Conservation (phyloP, 1,140 invertebrate species). For the Drosophila fuyamai region DNA sequence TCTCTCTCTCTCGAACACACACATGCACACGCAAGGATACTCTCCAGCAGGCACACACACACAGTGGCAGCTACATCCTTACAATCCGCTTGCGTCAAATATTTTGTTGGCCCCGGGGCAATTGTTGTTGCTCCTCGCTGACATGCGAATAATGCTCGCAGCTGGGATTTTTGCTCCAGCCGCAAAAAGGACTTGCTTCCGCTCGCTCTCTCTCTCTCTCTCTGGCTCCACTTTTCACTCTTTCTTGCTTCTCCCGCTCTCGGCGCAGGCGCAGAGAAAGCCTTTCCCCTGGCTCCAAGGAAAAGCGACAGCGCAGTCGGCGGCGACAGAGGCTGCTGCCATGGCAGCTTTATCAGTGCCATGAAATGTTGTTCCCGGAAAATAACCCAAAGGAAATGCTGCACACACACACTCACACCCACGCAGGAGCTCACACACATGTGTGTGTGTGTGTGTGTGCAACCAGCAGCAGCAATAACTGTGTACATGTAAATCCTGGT, state of each 20-base stretch:
- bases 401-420: conserved; percentile 48
- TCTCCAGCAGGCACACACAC: conserved; percentile 23
- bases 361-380: conserved; percentile 83
- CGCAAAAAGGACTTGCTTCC: conserved; percentile 16
- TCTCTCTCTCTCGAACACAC: conserved; percentile 40
- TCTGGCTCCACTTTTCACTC: neutral
- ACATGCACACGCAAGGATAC: neutral
- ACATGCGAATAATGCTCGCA: conserved; percentile 56
- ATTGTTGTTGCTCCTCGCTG: conserved; percentile 60
- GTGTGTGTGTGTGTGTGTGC: conserved; percentile 28
- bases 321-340: conserved; percentile 63
- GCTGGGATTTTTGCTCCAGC: conserved; percentile 39
- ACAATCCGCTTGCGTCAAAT: conserved; percentile 75
- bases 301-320: conserved; percentile 28
- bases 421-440: conserved; percentile 10
- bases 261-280: conserved; percentile 48
- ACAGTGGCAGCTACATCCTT: conserved; percentile 28
- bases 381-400: conserved; percentile 83
- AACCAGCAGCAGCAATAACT: conserved; percentile 70
- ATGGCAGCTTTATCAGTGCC: conserved; percentile 84
- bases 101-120: conserved; percentile 76
- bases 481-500: conserved; percentile 83
- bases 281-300: conserved; percentile 52
- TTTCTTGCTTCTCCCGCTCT: conserved; percentile 9
- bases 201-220: neutral